Evolutionary conservation across 2,113 vertebrate species (phyloP).

Genomic region (Callopanchax toddi): DNA sequence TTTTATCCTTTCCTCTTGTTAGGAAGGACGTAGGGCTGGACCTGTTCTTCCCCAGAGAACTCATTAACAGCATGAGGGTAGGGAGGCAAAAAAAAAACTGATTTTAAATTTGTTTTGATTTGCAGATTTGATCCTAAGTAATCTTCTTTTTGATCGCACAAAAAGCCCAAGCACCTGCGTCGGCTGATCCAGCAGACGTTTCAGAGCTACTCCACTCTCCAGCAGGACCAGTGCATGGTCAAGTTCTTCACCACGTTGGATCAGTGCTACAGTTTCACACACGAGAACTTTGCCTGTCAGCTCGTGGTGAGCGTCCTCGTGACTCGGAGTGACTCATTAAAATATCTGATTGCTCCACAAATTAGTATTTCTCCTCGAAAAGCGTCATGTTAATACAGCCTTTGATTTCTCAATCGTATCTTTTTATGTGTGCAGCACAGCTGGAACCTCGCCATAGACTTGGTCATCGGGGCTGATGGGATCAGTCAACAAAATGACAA

Average conservation of each 20-base stretch:
- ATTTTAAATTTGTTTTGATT: neutral
- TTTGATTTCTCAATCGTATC: neutral
- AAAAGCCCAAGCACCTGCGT: slow-evolving; percentile 69
- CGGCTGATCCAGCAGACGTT: slow-evolving; percentile 74
- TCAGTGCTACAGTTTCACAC: slow-evolving; percentile 67
- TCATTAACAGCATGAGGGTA: slow-evolving; percentile 92
- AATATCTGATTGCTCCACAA: no score
- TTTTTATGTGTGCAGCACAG: slow-evolving; percentile 74
- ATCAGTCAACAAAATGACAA: slow-evolving; percentile 89
- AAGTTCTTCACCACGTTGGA: slow-evolving; percentile 68
- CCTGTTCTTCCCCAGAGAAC: slow-evolving; percentile 90
- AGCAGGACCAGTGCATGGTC: slow-evolving; percentile 68
- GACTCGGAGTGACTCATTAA: no score
- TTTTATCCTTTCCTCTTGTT: neutral
- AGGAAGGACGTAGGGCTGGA: slow-evolving; percentile 94
- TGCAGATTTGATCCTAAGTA: neutral
- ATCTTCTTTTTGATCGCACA: neutral
- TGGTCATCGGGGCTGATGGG: slow-evolving; percentile 90
- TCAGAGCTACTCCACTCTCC: slow-evolving; percentile 69
- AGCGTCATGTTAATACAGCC: no score
- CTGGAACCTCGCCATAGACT: slow-evolving; percentile 90
- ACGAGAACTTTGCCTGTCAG: slow-evolving; percentile 70
- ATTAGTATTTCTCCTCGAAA: no score
- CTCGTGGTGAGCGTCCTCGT: slow-evolving; percentile 49
- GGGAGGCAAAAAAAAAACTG: neutral